Evolutionary conservation across 1,140 invertebrate species (phyloP), one percentile per base, ranked within the genome.

Genomic region (Brachionus calyciflorus): DNA sequence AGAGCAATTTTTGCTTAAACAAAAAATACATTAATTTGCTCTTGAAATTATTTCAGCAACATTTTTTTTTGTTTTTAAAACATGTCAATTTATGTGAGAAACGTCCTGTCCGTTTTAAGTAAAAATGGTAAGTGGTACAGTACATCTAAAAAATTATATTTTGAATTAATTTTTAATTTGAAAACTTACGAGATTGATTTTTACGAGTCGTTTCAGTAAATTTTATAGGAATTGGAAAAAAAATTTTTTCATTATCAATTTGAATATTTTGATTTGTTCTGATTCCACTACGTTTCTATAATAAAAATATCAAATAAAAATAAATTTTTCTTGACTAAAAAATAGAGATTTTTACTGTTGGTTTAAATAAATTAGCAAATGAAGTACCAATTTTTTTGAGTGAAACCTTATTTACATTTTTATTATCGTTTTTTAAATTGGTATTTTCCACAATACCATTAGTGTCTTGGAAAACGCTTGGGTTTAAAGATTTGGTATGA

Each of bases 241-340:
- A 60, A 17, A 60, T 60, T 4, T 60, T 60, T 37, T 60, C 55
- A 60, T 60, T 60, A 2, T 60, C 55, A 37, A 60, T 65, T 65
- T 44, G 21, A n/a, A 65, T 24, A 2, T 65, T 65, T 41, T 44
- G 17, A 46, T 65, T 65, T 9, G 7, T 5, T 65, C 1, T 10
- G n/a, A 41, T 44, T 1, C 9, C 4, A 14, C 21, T 65, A 24
- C 5, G 21, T 44, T 44, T 65, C 33, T 65, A 21, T 12, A 65
- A 65, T 24, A 44, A 65, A 65, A 14, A 26, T 1, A 14, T 3
- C 14, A 3, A 26, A 24, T 6, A 28, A 44, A 17, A 44, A 44
- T 46, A 63, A 44, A 26, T 44, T 65, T 44, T 26, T 28, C 40
- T 44, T n/a, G n/a, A n/a, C n/a, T n/a, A n/a, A n/a, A n/a, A n/a